Evolutionary conservation across 2,888 invertebrate genomes (phyloP), one percentile per base, ranked within the genome.

Genomic region (Drosophila heteroneura): DNA sequence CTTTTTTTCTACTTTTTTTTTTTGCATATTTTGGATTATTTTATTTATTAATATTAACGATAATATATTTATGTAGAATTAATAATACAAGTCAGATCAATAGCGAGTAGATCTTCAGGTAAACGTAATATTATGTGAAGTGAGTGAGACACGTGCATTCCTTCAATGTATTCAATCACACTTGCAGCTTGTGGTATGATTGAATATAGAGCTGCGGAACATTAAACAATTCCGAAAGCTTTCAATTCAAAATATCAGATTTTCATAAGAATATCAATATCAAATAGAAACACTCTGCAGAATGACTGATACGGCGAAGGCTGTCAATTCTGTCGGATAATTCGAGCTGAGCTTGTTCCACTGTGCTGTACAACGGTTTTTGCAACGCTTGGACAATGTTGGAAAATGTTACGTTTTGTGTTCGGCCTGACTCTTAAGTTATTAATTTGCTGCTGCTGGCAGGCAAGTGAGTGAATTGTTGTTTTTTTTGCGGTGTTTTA

Each of bases 341-440:
- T 19, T 32, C 32, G 12, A 2, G 12, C 14, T 2, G 26, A 26
- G 14, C 19, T 64, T 33, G 35, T 3, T 0, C 37, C 82, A 80
- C 62, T 79, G 74, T 71, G 47, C 71, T 39, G 44, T 32, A 57
- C 39, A 60, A 58, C 54, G 57, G 37, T 52, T 67, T 12, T 70
- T 60, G 73, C 79, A 86, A 86, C 79, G 87, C 85, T 84, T 82
- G 73, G 70, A 79, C 73, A 84, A 87, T 88, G 70, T 72, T 75
- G 79, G 71, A 75, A 80, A 80, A 79, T 82, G 82, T 82, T 82
- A 85, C 86, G 44, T 76, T 83, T 83, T 78, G 54, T 62, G 61
- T 60, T 51, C 41, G 58, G 56, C 58, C 60, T 53, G 62, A 67
- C 59, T 70, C 58, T 76, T 44, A 56, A 73, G 69, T 79, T 85